Evolutionary conservation across 2,888 invertebrate genomes (phyloP).

Genomic region (Acanthosepion pharaonis): DNA sequence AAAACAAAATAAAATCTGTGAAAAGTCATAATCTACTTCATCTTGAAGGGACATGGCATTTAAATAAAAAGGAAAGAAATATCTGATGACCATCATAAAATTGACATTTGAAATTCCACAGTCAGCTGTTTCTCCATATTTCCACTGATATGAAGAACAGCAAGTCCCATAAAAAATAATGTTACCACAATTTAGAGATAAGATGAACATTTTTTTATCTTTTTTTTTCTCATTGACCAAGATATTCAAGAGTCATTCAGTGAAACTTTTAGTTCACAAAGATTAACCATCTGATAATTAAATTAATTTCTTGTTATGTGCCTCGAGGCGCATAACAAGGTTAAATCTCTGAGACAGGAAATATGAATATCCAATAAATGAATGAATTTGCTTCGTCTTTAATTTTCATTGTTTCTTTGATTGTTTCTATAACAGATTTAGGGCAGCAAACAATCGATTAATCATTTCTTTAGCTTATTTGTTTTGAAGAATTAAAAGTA

Average conservation of each 20-base stretch:
- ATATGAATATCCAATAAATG: neutral
- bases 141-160: neutral
- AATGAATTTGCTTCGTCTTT: neutral
- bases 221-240: neutral
- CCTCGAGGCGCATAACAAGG: neutral
- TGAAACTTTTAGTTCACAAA: neutral
- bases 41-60: no score
- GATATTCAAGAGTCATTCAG: neutral
- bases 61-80: no score
- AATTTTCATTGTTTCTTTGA: neutral
- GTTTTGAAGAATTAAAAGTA: neutral
- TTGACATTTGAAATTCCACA: neutral
- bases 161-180: neutral
- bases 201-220: neutral
- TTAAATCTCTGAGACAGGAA: neutral
- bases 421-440: neutral
- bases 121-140: neutral
- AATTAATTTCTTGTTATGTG: neutral
- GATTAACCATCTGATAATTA: constrained; percentile 4
- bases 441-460: neutral
- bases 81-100: neutral
- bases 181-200: neutral
- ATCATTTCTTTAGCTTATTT: neutral
- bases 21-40: no score
- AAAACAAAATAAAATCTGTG: no score